These are phyloP conservation scores for Graptemys geographica DNA, from an alignment of 2,797 vertebrate genomes.

Conservation along the genomic window DNA sequence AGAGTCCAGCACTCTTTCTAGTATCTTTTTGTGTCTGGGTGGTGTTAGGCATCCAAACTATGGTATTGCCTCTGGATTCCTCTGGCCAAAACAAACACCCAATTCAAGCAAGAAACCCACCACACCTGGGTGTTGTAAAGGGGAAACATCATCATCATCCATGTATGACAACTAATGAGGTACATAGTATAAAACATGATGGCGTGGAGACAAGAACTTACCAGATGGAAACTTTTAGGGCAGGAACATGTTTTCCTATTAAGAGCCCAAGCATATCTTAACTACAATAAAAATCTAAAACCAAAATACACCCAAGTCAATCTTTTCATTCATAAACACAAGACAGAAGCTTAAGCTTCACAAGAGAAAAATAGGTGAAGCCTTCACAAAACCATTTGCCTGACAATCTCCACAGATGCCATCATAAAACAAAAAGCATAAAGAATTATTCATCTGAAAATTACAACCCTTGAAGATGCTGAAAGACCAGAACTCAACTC, in stretches of 20 bases:
- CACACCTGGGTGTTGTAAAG: not conserved
- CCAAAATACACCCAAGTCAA: not conserved
- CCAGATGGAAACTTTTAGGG: not conserved
- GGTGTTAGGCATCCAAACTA: not conserved
- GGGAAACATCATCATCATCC: not conserved
- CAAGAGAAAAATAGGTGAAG: not conserved
- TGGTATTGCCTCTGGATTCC: not conserved
- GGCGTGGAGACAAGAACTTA: not conserved
- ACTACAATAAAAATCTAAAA: not conserved
- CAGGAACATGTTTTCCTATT: not conserved
- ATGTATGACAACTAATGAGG: not conserved
- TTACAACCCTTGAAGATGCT: not conserved
- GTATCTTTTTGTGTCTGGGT: rapidly evolving
- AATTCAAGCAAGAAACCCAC: not conserved
- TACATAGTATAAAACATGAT: not conserved
- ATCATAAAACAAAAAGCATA: rapidly evolving
- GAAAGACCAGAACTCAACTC: not conserved
- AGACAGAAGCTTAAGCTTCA: not conserved
- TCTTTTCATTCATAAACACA: not conserved
- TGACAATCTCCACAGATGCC: not conserved
- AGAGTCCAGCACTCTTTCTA: not conserved
- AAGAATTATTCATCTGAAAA: not conserved
- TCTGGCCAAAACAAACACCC: not conserved
- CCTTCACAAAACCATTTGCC: not conserved
- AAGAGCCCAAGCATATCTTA: not conserved